Base-by-base conservation (phyloP, 2,797 vertebrate genomes). In the Acanthornis magna region DNA sequence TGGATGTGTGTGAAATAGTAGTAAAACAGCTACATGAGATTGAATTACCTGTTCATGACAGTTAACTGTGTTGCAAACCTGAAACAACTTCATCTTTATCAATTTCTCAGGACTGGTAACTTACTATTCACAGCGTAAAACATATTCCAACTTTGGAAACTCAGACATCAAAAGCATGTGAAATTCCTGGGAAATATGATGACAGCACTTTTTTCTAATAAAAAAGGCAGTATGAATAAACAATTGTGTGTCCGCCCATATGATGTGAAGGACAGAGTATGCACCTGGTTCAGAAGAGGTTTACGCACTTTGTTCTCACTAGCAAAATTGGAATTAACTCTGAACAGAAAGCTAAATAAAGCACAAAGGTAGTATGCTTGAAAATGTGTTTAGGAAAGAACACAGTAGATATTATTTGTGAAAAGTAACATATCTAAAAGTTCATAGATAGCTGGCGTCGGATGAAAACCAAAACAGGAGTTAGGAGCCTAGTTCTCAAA, bases 181-280 rank as follows among this genome's bases (percentile, higher is more conserved):
- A 58, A 74, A 66, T 48, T 84, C 13, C 16, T 43, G 10, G 36
- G 57, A 68, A 72, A 54, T 55, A 51, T 7, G 20, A 45, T 21
- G 57, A 34, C 1, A 51, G 5, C 32, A 36, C 14, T 34, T 57
- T 75, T 58, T 30, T 43, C 12, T 13, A 57, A 23, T 13, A 23
- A 67, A 43, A 76, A 62, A 50, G 20, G 38, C n/a, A 85, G 23
- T 14, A 36, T 50, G 82, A 67, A 78, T 32, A 30, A 85, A 54
- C 13, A 68, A 51, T 13, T 34, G 4, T 2, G 17, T 36, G 19
- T 23, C 17, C 13, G 4, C 51, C 58, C 1, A 0, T 14, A 32
- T 27, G 6, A 53, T 54, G 25, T 38, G 9, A 30, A 10, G 8
- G 42, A 77, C 48, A 16, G 42, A 63, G 16, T 11, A 48, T 23